These are phyloP conservation scores for Hermatobates lingyangjiaoensis DNA, from an alignment of 1,140 invertebrate species.

Conservation along the genomic window DNA sequence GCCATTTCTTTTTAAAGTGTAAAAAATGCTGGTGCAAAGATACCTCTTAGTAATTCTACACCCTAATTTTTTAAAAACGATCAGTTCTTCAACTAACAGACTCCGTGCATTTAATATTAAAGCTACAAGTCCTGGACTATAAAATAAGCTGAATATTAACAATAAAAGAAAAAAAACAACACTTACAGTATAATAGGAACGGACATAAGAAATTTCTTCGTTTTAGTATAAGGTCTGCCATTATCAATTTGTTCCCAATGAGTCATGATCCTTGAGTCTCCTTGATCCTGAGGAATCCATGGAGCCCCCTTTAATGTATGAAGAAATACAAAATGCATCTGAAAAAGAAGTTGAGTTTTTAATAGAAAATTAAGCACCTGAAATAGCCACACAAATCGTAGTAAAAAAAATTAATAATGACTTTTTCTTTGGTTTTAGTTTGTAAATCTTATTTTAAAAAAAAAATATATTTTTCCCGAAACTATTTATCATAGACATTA, in stretches of 20 bases:
- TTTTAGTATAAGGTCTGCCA: constrained; percentile 46
- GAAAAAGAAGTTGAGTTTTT: constrained; percentile 10
- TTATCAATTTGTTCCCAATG: constrained; percentile 61
- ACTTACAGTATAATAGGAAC: constrained; percentile 41
- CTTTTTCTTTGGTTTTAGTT: not conserved
- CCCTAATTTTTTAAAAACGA: not conserved
- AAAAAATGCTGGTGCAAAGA: not conserved
- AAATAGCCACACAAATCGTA: not conserved
- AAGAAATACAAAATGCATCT: constrained; percentile 42
- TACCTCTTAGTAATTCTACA: not conserved
- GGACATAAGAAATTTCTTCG: constrained; percentile 46
- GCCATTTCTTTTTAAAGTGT: not conserved
- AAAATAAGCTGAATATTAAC: not conserved
- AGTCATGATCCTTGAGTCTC: constrained; percentile 34
- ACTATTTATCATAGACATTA: not conserved
- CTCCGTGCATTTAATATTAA: not conserved
- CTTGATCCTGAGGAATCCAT: constrained; percentile 46
- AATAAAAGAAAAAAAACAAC: constrained; percentile 4
- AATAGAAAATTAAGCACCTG: not conserved
- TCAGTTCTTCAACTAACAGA: not conserved
- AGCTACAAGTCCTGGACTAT: not conserved
- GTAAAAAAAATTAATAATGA: not conserved
- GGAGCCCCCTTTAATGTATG: constrained; percentile 51
- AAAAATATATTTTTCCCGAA: not conserved
- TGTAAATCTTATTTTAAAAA: not conserved